Evolutionary conservation across 1,140 invertebrate genomes (phyloP).

Genomic region (Chymomyza costata): DNA sequence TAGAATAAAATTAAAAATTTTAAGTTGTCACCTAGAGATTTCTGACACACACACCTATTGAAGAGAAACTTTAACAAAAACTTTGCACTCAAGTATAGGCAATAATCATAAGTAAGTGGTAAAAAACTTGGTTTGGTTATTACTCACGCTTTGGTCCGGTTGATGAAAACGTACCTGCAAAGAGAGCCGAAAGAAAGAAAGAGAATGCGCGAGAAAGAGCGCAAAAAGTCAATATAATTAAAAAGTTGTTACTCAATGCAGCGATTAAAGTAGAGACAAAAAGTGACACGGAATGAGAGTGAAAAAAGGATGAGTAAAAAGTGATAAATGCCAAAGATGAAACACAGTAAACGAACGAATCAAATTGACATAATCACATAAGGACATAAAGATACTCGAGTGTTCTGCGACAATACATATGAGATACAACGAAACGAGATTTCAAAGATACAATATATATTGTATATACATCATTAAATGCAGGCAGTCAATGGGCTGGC

Average conservation of each 20-base stretch:
- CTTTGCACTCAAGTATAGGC: conserved; percentile 19
- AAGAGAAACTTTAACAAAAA: too few species aligned
- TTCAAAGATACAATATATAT: conserved; percentile 45
- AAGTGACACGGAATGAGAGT: conserved; percentile 17
- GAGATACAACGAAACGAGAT: conserved; percentile 34
- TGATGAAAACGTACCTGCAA: conserved; percentile 63
- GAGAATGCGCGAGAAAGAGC: too few species aligned
- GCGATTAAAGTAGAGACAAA: conserved; percentile 15
- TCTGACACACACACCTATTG: too few species aligned
- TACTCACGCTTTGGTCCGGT: conserved; percentile 59
- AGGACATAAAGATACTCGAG: conserved; percentile 20
- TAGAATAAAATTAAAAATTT: too few species aligned
- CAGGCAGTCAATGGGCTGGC: too few species aligned
- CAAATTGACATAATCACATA: too few species aligned
- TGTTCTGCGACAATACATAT: conserved; percentile 15
- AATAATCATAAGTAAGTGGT: too few species aligned
- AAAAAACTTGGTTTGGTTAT: conserved; percentile 43
- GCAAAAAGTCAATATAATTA: conserved; percentile 44
- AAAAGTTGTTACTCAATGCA: conserved; percentile 8
- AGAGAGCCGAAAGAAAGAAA: too few species aligned
- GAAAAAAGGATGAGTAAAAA: conserved; percentile 22
- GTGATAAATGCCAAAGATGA: too few species aligned
- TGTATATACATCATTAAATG: conserved; percentile 28
- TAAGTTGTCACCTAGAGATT: too few species aligned
- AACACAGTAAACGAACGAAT: too few species aligned